A percentile compares a stretch with the other conserved stretches of the same genome.
Evolutionary conservation across 2,888 invertebrate species (phyloP).

Genomic region (Caenorhabditis sp.): DNA sequence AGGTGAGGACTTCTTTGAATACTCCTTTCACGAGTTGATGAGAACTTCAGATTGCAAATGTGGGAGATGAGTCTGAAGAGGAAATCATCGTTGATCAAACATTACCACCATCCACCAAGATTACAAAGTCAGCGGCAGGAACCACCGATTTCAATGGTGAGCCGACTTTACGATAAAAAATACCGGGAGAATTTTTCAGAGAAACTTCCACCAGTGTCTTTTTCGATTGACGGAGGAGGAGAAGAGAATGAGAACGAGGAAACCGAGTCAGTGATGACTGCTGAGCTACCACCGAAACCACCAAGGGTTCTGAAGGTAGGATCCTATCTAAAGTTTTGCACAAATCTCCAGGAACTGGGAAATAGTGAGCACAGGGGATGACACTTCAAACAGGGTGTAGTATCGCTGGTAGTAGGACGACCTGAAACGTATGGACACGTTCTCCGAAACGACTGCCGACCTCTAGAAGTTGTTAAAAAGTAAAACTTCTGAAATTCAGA

Average conservation of each 20-base stretch:
- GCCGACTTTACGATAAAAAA: neutral
- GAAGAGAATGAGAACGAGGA: slow-evolving; percentile 60
- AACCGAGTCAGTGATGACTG: slow-evolving; percentile 45
- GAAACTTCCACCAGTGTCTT: slow-evolving; percentile 64
- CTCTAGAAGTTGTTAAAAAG: too few relatives aligned
- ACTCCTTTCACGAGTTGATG: neutral
- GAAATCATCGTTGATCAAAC: slow-evolving; percentile 53
- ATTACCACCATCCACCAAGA: slow-evolving; percentile 58
- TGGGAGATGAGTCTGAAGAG: slow-evolving; percentile 62
- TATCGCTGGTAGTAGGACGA: too few relatives aligned
- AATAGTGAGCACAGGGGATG: too few relatives aligned
- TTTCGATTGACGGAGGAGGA: slow-evolving; percentile 62
- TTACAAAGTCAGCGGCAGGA: slow-evolving; percentile 45
- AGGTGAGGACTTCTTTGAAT: slow-evolving; percentile 59
- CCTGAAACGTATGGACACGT: too few relatives aligned
- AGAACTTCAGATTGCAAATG: slow-evolving; percentile 55
- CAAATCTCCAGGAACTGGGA: too few relatives aligned
- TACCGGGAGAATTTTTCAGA: slow-evolving; percentile 38
- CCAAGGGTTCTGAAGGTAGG: slow-evolving; percentile 51
- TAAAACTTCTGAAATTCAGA: too few relatives aligned
- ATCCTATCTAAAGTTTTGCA: neutral
- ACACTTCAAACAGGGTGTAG: too few relatives aligned
- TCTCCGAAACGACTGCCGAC: too few relatives aligned
- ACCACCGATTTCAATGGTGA: slow-evolving; percentile 60
- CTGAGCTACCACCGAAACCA: slow-evolving; percentile 52